Evolutionary conservation across 1,140 invertebrate genomes (phyloP).

Genomic region (Cheumatopsyche charites): DNA sequence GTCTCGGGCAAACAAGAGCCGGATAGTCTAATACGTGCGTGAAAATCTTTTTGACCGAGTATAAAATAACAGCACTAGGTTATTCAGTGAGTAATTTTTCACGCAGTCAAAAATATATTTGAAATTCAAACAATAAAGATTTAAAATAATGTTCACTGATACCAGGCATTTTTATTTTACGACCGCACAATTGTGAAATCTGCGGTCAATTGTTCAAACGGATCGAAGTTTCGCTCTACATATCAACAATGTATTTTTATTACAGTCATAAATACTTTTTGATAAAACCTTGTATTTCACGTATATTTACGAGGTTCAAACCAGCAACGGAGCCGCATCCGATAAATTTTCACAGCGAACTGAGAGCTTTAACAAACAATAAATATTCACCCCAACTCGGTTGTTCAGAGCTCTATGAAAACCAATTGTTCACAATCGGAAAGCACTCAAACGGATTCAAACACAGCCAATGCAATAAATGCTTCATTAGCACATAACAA

Average conservation of each 20-base stretch:
- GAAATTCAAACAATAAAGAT: too few relatives aligned
- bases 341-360: conserved; percentile 13
- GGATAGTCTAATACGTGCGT: neutral
- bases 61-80: neutral
- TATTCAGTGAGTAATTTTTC: too few relatives aligned
- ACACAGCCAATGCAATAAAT: neutral
- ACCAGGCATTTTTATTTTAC: too few relatives aligned
- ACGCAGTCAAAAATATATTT: too few relatives aligned
- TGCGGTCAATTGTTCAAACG: too few relatives aligned
- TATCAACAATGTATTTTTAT: neutral
- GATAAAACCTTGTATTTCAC: neutral
- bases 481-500: neutral
- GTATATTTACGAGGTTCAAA: conserved; percentile 5
- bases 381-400: neutral
- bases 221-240: too few relatives aligned
- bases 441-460: neutral
- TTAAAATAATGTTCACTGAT: too few relatives aligned
- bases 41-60: conserved; percentile 19
- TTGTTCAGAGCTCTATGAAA: neutral
- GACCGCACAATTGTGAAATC: too few relatives aligned
- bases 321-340: neutral
- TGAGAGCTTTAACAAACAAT: conserved; percentile 11
- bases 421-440: neutral
- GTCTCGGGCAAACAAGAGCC: neutral
- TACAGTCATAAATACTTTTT: conserved; percentile 14